Percentiles rank a stretch among this genome's conserved stretches.
Evolutionary conservation across 2,888 invertebrate species (phyloP).

Genomic region (Aphodius granarius): DNA sequence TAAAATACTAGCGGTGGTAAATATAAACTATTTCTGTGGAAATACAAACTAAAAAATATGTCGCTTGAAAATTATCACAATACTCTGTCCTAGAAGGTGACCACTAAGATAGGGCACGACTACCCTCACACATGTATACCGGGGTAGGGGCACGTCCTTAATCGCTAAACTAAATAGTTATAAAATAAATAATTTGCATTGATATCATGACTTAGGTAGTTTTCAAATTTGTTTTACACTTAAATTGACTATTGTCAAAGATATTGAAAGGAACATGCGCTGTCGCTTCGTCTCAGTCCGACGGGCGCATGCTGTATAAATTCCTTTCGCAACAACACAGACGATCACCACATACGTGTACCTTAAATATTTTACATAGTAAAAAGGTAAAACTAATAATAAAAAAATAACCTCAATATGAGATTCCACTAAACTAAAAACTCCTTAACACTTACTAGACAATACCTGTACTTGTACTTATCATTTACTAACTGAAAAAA

Average conservation of each 20-base stretch:
- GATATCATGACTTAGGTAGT: slow-evolving; percentile 39
- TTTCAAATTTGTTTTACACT: slow-evolving; percentile 25
- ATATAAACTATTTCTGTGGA: slow-evolving; percentile 7
- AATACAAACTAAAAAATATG: slow-evolving; percentile 9
- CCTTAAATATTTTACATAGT: slow-evolving; percentile 41
- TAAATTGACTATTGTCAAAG: slow-evolving; percentile 26
- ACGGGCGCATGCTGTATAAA: slow-evolving; percentile 12
- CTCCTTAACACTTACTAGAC: slow-evolving; percentile 4
- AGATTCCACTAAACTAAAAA: slow-evolving; percentile 34
- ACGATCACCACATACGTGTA: slow-evolving; percentile 7
- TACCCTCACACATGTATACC: neutral
- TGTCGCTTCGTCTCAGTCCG: neutral
- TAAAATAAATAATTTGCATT: slow-evolving; percentile 37
- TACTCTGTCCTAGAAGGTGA: neutral
- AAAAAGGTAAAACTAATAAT: slow-evolving; percentile 38
- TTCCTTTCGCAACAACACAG: slow-evolving; percentile 10
- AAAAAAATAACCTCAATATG: slow-evolving; percentile 47
- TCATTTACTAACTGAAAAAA: neutral
- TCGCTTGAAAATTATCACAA: slow-evolving; percentile 6
- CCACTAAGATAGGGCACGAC: neutral
- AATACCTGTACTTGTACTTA: slow-evolving; percentile 16
- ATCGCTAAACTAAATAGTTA: slow-evolving; percentile 10
- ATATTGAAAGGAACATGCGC: slow-evolving; percentile 20
- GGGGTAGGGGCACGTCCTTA: neutral
- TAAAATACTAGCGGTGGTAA: slow-evolving; percentile 26